Percentiles rank a stretch among this genome's conserved stretches.
phyloP scores from a whole-genome alignment of 2,888 invertebrate genomes.

The Aspidiotus rigidus region DNA sequence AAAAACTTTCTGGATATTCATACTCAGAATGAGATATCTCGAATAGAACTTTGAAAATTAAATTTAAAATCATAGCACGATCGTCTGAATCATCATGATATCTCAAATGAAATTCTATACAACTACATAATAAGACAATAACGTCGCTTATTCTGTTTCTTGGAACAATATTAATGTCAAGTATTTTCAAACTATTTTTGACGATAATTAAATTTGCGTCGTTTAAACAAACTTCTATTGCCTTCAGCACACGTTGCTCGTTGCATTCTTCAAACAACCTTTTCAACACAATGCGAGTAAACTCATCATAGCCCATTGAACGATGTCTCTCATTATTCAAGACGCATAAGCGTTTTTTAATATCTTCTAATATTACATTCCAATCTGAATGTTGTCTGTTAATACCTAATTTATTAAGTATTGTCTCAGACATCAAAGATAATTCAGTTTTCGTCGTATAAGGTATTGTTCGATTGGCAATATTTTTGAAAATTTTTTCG shows the following conservation, averaged over 20 bases:
- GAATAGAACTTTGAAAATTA: too few species aligned
- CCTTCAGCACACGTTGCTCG: not conserved
- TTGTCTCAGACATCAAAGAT: conserved; percentile 7
- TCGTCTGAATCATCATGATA: not conserved
- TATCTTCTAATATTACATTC: not conserved
- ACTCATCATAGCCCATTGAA: conserved; percentile 19
- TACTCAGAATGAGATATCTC: not conserved
- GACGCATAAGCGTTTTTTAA: not conserved
- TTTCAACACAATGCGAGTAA: not conserved
- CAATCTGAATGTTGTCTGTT: not conserved
- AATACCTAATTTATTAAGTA: conserved; percentile 9
- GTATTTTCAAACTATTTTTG: not conserved
- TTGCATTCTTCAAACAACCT: not conserved
- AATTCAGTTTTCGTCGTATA: not conserved
- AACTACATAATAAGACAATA: conserved; percentile 5
- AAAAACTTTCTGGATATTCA: not conserved
- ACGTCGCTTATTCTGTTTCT: not conserved
- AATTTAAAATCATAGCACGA: too few species aligned
- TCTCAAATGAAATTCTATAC: not conserved
- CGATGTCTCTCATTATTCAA: not conserved
- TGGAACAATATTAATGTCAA: not conserved
- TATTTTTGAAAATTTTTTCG: not conserved
- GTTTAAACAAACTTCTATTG: not conserved
- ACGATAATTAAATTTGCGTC: not conserved
- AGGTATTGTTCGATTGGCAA: too few species aligned